Conservation (phyloP, 2,113 vertebrate species). For the Octodon degus region DNA sequence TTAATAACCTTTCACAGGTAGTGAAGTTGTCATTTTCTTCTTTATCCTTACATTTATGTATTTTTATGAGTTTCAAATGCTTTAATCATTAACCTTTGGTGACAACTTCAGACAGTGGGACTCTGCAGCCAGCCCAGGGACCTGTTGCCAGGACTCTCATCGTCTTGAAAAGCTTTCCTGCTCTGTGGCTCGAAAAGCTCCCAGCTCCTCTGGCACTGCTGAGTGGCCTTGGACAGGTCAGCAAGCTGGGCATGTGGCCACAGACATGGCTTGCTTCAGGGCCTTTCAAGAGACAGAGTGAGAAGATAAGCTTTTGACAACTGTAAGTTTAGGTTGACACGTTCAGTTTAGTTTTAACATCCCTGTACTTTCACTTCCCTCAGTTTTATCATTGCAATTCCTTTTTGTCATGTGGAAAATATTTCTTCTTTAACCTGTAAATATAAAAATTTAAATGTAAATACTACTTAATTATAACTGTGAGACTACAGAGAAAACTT, state of each 20-base stretch:
- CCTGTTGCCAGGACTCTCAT: neutral
- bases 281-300: neutral
- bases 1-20: constrained; percentile 29
- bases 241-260: neutral
- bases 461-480: neutral
- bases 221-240: neutral
- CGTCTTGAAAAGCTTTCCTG: neutral
- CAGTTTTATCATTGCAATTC: neutral
- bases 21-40: neutral
- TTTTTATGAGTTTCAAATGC: neutral
- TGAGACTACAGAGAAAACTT: neutral
- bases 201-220: neutral
- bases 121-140: neutral
- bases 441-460: neutral
- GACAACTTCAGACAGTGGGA: neutral
- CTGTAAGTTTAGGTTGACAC: neutral
- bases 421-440: neutral
- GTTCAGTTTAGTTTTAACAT: neutral
- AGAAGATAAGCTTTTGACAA: neutral
- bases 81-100: constrained; percentile 1
- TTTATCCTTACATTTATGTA: neutral
- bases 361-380: neutral
- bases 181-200: neutral
- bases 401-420: constrained; percentile 6
- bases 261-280: neutral